Percentiles rank a stretch among this genome's conserved stretches.
Evolutionary conservation across 2,888 invertebrate genomes (phyloP).

Genomic region (Quadroppia sp.): DNA sequence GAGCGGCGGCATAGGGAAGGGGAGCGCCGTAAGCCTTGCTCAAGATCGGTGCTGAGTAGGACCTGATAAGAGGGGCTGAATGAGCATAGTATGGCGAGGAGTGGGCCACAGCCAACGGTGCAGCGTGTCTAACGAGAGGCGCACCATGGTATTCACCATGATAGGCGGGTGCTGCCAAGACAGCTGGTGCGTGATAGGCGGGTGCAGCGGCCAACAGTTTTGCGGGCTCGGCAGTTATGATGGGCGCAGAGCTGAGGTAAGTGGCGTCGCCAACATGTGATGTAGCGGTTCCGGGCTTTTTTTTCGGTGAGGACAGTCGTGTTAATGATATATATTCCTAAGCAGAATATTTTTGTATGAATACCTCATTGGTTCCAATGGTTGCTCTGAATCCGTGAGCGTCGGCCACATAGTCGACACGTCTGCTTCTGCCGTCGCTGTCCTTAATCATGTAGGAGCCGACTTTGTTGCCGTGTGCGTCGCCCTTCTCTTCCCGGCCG

Average conservation of each 20-base stretch:
- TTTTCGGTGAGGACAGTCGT: too few relatives aligned
- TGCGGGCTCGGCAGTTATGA: not conserved
- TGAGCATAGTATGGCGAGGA: not conserved
- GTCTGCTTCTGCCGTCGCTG: conserved; percentile 25
- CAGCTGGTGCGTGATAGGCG: not conserved
- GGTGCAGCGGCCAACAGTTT: conserved; percentile 5
- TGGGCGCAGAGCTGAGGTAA: conserved; percentile 2
- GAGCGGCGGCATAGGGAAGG: not conserved
- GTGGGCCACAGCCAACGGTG: not conserved
- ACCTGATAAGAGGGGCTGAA: conserved; percentile 15
- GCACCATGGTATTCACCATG: not conserved
- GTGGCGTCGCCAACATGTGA: conserved; percentile 11
- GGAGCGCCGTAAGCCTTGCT: not conserved
- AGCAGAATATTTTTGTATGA: not conserved
- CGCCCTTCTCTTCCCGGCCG: conserved; percentile 29
- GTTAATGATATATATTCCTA: not conserved
- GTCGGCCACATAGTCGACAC: conserved; percentile 35
- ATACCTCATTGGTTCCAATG: conserved; percentile 33
- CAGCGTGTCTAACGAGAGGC: not conserved
- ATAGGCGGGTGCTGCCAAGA: conserved; percentile 5
- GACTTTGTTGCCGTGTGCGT: conserved; percentile 35
- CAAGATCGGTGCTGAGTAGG: conserved; percentile 14
- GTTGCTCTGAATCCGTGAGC: conserved; percentile 36
- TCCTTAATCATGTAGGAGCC: conserved; percentile 28
- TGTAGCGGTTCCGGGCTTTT: conserved; percentile 35